Evolutionary conservation across 2,113 vertebrate genomes (phyloP).

Genomic region (Barnardius zonarius): DNA sequence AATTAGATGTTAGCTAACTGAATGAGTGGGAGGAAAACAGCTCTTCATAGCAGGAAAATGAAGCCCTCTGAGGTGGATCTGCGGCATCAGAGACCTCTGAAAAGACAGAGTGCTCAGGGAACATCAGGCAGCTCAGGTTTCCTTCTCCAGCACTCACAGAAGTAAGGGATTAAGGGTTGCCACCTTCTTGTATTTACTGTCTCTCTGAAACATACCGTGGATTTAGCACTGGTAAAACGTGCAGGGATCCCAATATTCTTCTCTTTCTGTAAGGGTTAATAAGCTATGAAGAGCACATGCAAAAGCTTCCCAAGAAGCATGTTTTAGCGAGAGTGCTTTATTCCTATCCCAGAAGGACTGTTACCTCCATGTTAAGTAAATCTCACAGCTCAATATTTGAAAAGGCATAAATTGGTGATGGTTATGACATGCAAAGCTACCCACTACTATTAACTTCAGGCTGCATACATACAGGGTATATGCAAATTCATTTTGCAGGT

Average conservation of each 20-base stretch:
- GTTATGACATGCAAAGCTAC: neutral
- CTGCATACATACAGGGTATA: neutral
- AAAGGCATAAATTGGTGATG: neutral
- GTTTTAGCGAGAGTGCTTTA: neutral
- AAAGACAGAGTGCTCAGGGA: neutral
- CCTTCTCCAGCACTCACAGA: neutral
- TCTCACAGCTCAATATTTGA: neutral
- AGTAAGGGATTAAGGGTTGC: neutral
- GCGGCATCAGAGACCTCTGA: accelerated
- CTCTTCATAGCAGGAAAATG: neutral
- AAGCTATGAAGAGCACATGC: neutral
- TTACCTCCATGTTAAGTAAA: accelerated
- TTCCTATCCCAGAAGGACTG: neutral
- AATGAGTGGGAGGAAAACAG: neutral
- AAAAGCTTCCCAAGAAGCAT: neutral
- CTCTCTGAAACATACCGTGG: neutral
- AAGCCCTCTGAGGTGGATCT: neutral
- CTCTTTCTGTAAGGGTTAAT: neutral
- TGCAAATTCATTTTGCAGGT: neutral
- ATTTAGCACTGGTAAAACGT: neutral
- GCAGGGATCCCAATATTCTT: neutral
- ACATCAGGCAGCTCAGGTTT: neutral
- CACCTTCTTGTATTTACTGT: neutral
- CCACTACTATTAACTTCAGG: neutral
- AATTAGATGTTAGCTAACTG: neutral